Evolutionary conservation across 2,797 vertebrate species (phyloP).

Genomic region (Salmo trutta): DNA sequence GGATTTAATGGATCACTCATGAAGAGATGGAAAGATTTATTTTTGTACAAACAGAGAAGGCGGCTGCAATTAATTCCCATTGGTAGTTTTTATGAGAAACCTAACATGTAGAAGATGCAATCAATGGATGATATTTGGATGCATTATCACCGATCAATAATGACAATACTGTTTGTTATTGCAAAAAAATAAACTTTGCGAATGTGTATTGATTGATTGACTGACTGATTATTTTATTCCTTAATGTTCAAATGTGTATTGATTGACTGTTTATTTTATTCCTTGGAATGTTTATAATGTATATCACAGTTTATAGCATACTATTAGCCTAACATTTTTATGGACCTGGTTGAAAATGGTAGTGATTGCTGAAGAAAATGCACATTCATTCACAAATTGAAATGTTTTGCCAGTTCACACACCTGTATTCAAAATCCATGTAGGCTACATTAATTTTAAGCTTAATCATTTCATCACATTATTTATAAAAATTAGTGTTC

Average conservation of each 20-base stretch:
- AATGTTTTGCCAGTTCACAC: background rate
- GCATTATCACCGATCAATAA: background rate
- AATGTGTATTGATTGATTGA: background rate
- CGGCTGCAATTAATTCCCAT: background rate
- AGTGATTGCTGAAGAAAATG: background rate
- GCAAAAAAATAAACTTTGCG: background rate
- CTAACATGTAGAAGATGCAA: background rate
- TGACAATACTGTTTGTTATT: background rate
- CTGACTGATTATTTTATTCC: too few species aligned
- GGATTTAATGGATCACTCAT: background rate
- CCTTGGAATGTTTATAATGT: background rate
- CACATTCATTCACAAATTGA: background rate
- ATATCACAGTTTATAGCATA: background rate
- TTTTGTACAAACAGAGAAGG: background rate
- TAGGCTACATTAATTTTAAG: too few species aligned
- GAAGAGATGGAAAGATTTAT: background rate
- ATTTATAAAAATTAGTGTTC: background rate
- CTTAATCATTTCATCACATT: too few species aligned
- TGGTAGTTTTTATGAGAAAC: background rate
- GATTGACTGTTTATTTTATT: background rate
- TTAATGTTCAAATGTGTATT: too few species aligned
- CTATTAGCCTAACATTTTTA: background rate
- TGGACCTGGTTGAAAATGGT: background rate
- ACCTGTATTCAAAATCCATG: background rate
- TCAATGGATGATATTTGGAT: background rate